Base-by-base conservation (phyloP, 2,888 invertebrate species). In the Erynnis tages region DNA sequence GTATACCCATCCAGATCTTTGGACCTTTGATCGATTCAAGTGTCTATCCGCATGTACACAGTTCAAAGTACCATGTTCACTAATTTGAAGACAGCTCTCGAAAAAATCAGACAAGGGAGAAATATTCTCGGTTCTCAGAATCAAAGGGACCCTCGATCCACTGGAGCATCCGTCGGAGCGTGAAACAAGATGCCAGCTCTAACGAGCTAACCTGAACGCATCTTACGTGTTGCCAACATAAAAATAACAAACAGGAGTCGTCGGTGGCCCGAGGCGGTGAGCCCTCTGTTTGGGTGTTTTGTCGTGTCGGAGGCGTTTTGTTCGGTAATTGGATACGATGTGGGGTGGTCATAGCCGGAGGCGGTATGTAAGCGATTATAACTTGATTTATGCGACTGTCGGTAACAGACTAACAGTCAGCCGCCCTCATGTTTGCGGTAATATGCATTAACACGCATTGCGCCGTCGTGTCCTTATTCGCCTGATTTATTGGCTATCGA, bases 1-100 rank as follows among this genome's bases (percentile, higher is more conserved):
- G 10, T 13, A 37, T 11, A 45, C 32, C 38, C 19, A 32, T 4
- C 11, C 37, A 17, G 40, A 49, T 34, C 41, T 41, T 49, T 49
- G 32, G 41, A 49, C 41, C 50, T 50, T 50, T 50, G 50, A 50
- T 50, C 50, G 43, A 43, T 43, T 50, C 50, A 50, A 50, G 50
- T 14, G 50, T 19, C 25, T 11, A 17, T 38, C 34, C 27, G 49
- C 34, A 54, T 54, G 47, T 53, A 54, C 53, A 54, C 44, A 58
- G 58, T 63, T 69, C 67, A 69, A 72, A 69, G 70, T 65, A 63
- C 65, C 61, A 60, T 57, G 54, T 66, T 67, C 73, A 72, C 76
- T 78, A 77, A 81, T 80, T 79, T 76, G 73, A 68, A 79, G 79
- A 76, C 73, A 71, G 60, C 73, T 66, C 79, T 79, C 62, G 76